Evolutionary conservation across 2,888 invertebrate genomes (phyloP).

Genomic region (Cataglyphis altisquamis): DNA sequence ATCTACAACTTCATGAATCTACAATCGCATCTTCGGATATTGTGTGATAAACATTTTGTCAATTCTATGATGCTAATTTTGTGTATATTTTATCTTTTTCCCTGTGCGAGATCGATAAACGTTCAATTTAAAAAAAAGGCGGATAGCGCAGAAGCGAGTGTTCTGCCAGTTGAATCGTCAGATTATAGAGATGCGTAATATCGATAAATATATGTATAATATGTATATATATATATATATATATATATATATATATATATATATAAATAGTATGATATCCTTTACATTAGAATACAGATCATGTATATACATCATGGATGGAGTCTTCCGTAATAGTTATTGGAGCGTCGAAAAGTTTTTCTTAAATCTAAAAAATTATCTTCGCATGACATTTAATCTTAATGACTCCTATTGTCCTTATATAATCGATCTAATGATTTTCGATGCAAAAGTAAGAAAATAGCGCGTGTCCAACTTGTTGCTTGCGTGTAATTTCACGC

Average conservation of each 20-base stretch:
- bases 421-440: constrained; percentile 62
- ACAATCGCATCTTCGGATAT: constrained; percentile 2
- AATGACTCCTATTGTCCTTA: constrained; percentile 67
- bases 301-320: constrained; percentile 80
- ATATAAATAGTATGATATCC: constrained; percentile 75
- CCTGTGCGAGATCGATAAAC: constrained; percentile 55
- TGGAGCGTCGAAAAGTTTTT: constrained; percentile 67
- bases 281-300: constrained; percentile 76
- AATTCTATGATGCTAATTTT: constrained; percentile 23
- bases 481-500: constrained; percentile 48
- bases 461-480: constrained; percentile 73
- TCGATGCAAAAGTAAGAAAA: constrained; percentile 82
- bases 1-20: constrained; percentile 33
- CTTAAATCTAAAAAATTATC: constrained; percentile 69
- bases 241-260: constrained; percentile 52
- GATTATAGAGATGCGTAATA: constrained; percentile 69
- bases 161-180: constrained; percentile 29
- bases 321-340: constrained; percentile 74
- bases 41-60: neutral
- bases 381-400: constrained; percentile 47
- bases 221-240: too few species aligned
- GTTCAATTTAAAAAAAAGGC: constrained; percentile 66
- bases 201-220: constrained; percentile 69
- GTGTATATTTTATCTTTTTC: constrained; percentile 21
- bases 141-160: neutral